These are phyloP conservation scores for Sycobia sp. DNA, from an alignment of 1,140 invertebrate genomes.

Conservation along the genomic window DNA sequence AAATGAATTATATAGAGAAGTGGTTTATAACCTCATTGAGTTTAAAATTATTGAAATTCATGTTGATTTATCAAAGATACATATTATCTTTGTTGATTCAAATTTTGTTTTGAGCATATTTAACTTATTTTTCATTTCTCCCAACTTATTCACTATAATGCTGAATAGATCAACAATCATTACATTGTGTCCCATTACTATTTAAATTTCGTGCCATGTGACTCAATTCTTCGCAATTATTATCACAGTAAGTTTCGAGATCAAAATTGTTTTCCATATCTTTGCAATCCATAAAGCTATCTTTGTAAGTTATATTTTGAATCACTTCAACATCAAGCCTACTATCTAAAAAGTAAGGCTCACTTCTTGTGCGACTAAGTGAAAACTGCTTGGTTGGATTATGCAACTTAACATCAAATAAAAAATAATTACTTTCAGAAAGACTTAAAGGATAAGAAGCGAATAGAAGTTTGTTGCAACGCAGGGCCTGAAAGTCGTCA, in stretches of 20 bases:
- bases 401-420: slow-evolving; percentile 40
- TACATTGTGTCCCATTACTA: not conserved
- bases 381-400: slow-evolving; percentile 33
- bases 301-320: slow-evolving; percentile 53
- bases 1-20: no score
- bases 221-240: slow-evolving; percentile 16
- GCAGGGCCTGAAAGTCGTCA: slow-evolving; percentile 13
- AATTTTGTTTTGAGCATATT: not conserved
- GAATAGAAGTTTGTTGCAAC: slow-evolving; percentile 34
- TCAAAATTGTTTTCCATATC: slow-evolving; percentile 43
- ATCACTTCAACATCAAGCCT: slow-evolving; percentile 53
- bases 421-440: slow-evolving; percentile 44
- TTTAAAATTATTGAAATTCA: not conserved
- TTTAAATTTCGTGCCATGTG: not conserved
- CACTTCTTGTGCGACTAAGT: slow-evolving; percentile 53
- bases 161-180: not conserved
- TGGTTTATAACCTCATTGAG: not conserved
- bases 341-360: slow-evolving; percentile 49
- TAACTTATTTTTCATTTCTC: not conserved
- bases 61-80: not conserved
- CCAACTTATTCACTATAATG: not conserved
- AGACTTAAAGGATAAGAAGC: slow-evolving; percentile 40
- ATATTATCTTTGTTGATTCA: not conserved
- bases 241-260: slow-evolving; percentile 23
- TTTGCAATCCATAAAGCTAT: slow-evolving; percentile 46